Base-by-base conservation (phyloP, 2,113 vertebrate genomes). In the Pimephales promelas region DNA sequence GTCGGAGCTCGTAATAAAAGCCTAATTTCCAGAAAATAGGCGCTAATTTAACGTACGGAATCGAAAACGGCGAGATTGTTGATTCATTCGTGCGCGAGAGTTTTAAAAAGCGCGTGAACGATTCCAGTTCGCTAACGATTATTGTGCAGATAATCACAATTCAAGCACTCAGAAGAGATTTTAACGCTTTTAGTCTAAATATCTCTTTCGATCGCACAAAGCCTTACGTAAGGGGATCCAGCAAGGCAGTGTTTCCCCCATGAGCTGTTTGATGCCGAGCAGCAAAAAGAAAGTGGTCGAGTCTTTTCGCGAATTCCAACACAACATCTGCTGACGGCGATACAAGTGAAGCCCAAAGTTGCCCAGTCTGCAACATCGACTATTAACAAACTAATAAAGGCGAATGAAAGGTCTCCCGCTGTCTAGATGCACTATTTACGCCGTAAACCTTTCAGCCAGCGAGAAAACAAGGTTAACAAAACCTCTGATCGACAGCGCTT, bases 201-300 rank as follows among this genome's bases (percentile, higher is more conserved):
- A 36, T 43, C 73, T 49, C 76, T 85, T 81, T 61, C 52, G 77
- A 79, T 84, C 71, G 72, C 82, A 83, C 76, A 72, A 87, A 81
- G 78, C 81, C 85, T 88, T 88, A 89, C 86, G 84, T 88, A 89
- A 89, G 85, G 79, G 72, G 4, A n/a, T 66, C 56, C 81, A 83
- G 34, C 56, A 31, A 86, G 74, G 75, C 84, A 74, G 73, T 71
- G 73, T 80, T 87, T 24, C 80, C 74, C 84, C 43, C 54, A 79
- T 86, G 83, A 82, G 54, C 73, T 85, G 56, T 83, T 79, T 66
- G 87, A 85, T 80, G 85, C 66, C 83, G n/a, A 82, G 45, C 76
- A 79, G 61, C 77, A 86, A 43, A 54, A 62, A 28, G n/a, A 70
- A 82, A 72, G 70, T 64, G 82, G 28, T 66, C 78, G 31, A 45